Evolutionary conservation across 1,140 invertebrate species (phyloP), one percentile per base, ranked within the genome.

Genomic region (Brachionus koreanus): DNA sequence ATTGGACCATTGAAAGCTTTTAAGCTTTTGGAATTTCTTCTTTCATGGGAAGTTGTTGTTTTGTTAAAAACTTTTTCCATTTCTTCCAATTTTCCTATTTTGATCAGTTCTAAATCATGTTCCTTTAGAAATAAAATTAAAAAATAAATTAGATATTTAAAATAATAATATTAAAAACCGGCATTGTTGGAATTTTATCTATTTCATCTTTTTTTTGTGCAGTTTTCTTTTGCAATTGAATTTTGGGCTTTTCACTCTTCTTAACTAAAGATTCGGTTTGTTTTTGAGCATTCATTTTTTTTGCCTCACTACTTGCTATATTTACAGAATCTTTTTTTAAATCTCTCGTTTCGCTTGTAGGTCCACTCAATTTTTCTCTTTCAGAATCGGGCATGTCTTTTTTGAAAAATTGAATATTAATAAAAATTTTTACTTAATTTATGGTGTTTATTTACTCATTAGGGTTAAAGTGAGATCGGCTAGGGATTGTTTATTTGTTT

Each of bases 391-490:
- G 19, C 49, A 57, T 19, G 19, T 57, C 49, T 57, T 57, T 57
- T 23, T 25, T 0, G 1, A 52, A 57, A 19, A 57, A 57, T 23
- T 25, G 6, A 19, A 25, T 9, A 19, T 2, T 23, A 57, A 57
- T 5, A 57, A 57, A 19, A 29, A 29, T 29, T 1, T 29, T 1
- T 1, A 0, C 3, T 7, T 7, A 19, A 0, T 57, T 57, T 57
- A 9, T 25, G n/a, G 49, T 57, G 49, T 33, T 65, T n/a, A 42
- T 35, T 46, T 74, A 74, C 69, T 74, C 37, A 46, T 74, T n/a
- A 74, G 43, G 37, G 69, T 74, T 74, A 74, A 33, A 74, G 69
- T 74, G 69, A 43, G 39, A 74, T 74, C 69, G 42, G 69, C 42
- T 46, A 74, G 42, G 69, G 16, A 46, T 35, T 7, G 16, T 46